Evolutionary conservation across 1,140 invertebrate species (phyloP), one percentile per base, ranked within the genome.

Genomic region (Polypedilum vanderplanki): DNA sequence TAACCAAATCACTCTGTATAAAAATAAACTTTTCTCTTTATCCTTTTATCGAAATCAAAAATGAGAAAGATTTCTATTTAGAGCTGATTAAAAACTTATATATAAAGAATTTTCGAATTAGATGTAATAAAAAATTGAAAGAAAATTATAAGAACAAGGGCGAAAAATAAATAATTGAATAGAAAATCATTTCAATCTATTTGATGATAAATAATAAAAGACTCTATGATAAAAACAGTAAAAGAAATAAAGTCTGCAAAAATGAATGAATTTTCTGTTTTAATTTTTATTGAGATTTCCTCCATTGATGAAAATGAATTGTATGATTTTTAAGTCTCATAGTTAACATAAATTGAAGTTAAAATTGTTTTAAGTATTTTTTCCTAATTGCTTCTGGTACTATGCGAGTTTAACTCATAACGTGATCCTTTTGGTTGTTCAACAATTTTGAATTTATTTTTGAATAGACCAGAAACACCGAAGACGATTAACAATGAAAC

Each of bases 161-260:
- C 12, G n/a, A 57, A n/a, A 15, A 15, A 57, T 12, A 57, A 15
- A n/a, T n/a, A 57, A 57, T n/a, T 57, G n/a, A 57, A 57, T n/a
- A 57, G n/a, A 57, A 57, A 57, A n/a, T 57, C 46, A 57, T n/a
- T 57, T 57, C n/a, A 57, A 57, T 57, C 15, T 33, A 33, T 33
- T 33, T 33, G 5, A 33, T 33, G 24, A 33, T 33, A 33, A 33
- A 33, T 33, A 1, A n/a, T 57, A 57, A 57, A 57, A 57, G 46
- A 57, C 46, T 57, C 46, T 57, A 57, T 57, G 46, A 57, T 57
- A 57, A 57, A n/a, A 57, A n/a, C 9, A 46, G 41, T 10, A 46
- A 15, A 57, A 57, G n/a, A 57, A 57, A 57, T 57, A 57, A 57
- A 57, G 46, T 57, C 46, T 57, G 46, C 46, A 57, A 57, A 57